These are phyloP conservation scores for Acinonyx jubatus DNA, from an alignment of 2,113 vertebrate species.

Conservation along the genomic window DNA sequence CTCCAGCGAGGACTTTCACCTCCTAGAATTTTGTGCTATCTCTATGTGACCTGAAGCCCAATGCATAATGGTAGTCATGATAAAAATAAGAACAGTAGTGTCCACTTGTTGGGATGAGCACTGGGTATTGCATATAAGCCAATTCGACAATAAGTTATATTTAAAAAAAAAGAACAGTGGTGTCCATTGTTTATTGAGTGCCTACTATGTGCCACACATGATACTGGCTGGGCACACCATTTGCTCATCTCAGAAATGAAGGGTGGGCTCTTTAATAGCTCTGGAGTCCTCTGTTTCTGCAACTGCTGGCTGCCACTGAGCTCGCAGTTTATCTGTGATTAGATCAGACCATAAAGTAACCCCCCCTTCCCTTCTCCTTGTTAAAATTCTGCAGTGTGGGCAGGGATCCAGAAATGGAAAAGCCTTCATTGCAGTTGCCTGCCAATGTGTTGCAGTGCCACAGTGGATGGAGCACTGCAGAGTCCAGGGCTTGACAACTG, in stretches of 20 bases:
- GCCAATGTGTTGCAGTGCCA: slow-evolving; percentile 33
- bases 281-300: background rate
- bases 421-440: slow-evolving; percentile 46
- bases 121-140: too few species aligned
- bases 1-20: background rate
- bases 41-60: background rate
- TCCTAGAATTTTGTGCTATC: too few species aligned
- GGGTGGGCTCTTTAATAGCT: background rate
- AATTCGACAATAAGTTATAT: too few species aligned
- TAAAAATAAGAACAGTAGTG: background rate
- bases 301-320: background rate
- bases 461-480: background rate
- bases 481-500: background rate
- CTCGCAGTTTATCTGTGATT: slow-evolving; percentile 50
- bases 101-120: too few species aligned
- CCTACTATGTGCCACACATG: background rate
- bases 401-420: slow-evolving; percentile 69
- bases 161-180: too few species aligned
- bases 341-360: slow-evolving; percentile 44
- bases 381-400: slow-evolving; percentile 74
- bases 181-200: background rate
- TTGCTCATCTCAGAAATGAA: background rate
- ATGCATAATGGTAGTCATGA: too few species aligned
- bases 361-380: slow-evolving; percentile 45
- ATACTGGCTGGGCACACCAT: too few species aligned